These are phyloP conservation scores for Melanotaenia trifasciata DNA, from an alignment of 2,797 vertebrate genomes.

Conservation along the genomic window DNA sequence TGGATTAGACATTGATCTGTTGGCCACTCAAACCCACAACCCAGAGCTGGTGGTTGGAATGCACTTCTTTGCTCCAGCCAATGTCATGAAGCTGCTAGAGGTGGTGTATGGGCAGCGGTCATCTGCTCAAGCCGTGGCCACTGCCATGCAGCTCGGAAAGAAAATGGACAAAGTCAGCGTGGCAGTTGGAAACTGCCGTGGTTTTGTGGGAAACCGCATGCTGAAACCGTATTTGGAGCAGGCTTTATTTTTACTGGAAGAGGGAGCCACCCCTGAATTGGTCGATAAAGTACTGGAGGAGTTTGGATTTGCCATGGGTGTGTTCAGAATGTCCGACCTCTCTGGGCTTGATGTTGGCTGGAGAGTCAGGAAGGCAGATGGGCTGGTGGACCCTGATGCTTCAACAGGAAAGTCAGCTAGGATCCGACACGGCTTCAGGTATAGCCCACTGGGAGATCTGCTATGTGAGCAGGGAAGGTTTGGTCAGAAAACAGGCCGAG, in stretches of 20 bases:
- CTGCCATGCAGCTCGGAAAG: slow-evolving; percentile 88
- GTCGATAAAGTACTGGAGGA: slow-evolving; percentile 88
- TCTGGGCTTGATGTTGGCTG: slow-evolving; percentile 93
- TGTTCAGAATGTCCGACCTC: slow-evolving; percentile 89
- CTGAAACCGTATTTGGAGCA: slow-evolving; percentile 83
- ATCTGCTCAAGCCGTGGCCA: slow-evolving; percentile 86
- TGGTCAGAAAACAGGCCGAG: slow-evolving; percentile 89
- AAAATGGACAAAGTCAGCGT: slow-evolving; percentile 89
- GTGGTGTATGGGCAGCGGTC: slow-evolving; percentile 86
- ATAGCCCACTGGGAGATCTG: slow-evolving; percentile 90
- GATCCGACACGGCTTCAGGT: slow-evolving; percentile 78
- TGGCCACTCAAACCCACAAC: slow-evolving; percentile 83
- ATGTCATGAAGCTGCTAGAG: slow-evolving; percentile 93
- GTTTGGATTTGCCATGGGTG: slow-evolving; percentile 92
- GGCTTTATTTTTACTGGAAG: slow-evolving; percentile 89
- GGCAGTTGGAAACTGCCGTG: slow-evolving; percentile 91
- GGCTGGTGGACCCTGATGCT: slow-evolving; percentile 72
- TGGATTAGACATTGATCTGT: slow-evolving; percentile 86
- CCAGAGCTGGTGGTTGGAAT: slow-evolving; percentile 91
- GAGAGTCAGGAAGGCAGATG: slow-evolving; percentile 83
- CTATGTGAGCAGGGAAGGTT: slow-evolving; percentile 89
- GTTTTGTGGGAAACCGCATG: slow-evolving; percentile 95
- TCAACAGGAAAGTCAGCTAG: slow-evolving; percentile 72
- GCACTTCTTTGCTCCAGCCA: slow-evolving; percentile 94
- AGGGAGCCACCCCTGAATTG: slow-evolving; percentile 88